Percentiles rank a stretch among this genome's conserved stretches.
These are phyloP conservation scores for Callionymus lyra DNA, from an alignment of 2,113 vertebrate genomes.

Conservation along the genomic window DNA sequence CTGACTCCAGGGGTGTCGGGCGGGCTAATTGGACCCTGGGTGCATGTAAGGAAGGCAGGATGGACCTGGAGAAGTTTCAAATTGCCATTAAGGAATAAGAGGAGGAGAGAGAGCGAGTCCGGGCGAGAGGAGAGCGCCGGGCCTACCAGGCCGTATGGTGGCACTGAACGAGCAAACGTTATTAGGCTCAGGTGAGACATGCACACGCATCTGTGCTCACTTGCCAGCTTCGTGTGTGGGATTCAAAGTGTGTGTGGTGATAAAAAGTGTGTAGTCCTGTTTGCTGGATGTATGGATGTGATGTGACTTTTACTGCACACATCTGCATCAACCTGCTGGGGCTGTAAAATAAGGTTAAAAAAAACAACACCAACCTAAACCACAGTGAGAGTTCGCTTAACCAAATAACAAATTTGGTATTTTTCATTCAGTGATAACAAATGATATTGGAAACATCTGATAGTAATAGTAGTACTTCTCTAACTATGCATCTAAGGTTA, in stretches of 20 bases:
- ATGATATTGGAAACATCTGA: no score
- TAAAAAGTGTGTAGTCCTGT: constrained; percentile 4
- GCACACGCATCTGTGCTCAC: constrained; percentile 74
- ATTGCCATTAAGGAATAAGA: constrained; percentile 75
- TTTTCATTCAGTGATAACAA: no score
- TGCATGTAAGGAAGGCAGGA: constrained; percentile 82
- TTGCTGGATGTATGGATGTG: constrained; percentile 1
- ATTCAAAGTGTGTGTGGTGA: constrained; percentile 1
- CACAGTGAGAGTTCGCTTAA: no score
- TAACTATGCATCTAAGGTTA: no score
- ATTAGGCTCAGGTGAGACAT: constrained; percentile 84
- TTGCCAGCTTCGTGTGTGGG: constrained; percentile 2
- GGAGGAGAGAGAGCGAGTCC: constrained; percentile 27
- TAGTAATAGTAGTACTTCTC: no score
- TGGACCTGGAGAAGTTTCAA: constrained; percentile 65
- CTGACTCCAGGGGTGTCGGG: constrained; percentile 50
- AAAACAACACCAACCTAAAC: no score
- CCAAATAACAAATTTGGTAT: no score
- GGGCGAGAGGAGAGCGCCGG: constrained; percentile 45
- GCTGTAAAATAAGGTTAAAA: no score
- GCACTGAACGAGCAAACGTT: constrained; percentile 73
- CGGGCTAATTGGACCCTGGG: constrained; percentile 85
- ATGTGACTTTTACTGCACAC: constrained; percentile 8
- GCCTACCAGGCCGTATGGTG: constrained; percentile 76
- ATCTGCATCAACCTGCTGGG: constrained; percentile 2